Evolutionary conservation across 1,140 invertebrate genomes (phyloP), one percentile per base, ranked within the genome.

Genomic region (Drosophila erecta): DNA sequence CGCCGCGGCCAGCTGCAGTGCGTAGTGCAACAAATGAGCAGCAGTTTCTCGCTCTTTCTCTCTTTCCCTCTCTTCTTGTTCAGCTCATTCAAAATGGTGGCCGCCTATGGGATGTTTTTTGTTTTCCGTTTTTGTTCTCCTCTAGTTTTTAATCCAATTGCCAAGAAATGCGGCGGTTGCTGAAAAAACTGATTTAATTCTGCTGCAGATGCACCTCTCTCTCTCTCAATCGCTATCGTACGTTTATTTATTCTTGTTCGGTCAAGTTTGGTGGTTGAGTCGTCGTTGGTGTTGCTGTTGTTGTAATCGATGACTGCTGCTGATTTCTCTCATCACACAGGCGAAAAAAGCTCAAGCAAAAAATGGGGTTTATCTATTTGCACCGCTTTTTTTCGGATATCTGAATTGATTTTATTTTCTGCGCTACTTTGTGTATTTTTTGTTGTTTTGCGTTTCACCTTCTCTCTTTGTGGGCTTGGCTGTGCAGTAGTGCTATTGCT

Each of bases 11-110:
- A 79, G 83, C 79, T 87, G 83, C 83, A 87, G 50, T 49, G 43
- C 51, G 44, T 65, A 43, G 49, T 67, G 64, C 64, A 67, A 67
- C 64, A 67, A 78, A 75, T 81, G 85, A 83, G 75, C 67, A 62
- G 51, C 75, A 62, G 50, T 50, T 61, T 76, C 53, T 57, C 69
- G 35, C 70, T 46, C 64, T 64, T 76, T 20, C 15, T 17, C 41
- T 43, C 41, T n/a, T n/a, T 44, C 0, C 37, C 15, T 69, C 51
- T 65, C 78, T 76, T 53, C 53, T 58, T 47, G 57, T 86, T 72
- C 79, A 70, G 84, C 79, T 87, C 84, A 87, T 87, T 84, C 84
- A 89, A 89, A 89, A 89, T 89, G 84, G 84, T 89, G 84, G 84
- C 73, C 77, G 65, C 46, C 74, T 70, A 61, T 67, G 70, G 69